Percentiles rank a stretch among this genome's conserved stretches.
These are phyloP conservation scores for Plebejus argus DNA, from an alignment of 2,888 invertebrate species.

Conservation along the genomic window DNA sequence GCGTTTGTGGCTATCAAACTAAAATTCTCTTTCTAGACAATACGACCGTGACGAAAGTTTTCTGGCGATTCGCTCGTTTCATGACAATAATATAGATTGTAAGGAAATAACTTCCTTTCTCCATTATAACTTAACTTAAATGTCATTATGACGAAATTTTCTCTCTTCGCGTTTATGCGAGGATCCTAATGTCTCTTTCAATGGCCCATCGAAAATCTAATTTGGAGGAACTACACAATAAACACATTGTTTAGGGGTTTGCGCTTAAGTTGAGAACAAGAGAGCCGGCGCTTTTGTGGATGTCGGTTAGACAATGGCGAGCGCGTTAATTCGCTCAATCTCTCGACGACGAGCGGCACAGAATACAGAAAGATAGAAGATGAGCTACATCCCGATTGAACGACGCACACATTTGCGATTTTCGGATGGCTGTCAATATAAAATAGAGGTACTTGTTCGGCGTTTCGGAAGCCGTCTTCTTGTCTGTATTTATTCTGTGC, in stretches of 20 bases:
- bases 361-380: not conserved
- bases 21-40: too few species aligned
- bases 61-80: not conserved
- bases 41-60: too few species aligned
- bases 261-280: constrained; percentile 22
- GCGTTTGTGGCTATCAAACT: too few species aligned
- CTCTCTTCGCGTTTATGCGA: not conserved
- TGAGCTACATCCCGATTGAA: not conserved
- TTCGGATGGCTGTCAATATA: not conserved
- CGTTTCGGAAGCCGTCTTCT: not conserved
- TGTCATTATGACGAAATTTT: not conserved
- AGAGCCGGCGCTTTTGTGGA: not conserved
- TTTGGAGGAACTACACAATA: constrained; percentile 18
- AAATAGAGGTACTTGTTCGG: not conserved
- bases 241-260: not conserved
- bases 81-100: not conserved
- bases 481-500: not conserved
- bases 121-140: not conserved
- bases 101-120: not conserved
- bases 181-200: not conserved
- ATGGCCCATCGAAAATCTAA: not conserved
- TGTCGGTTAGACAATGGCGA: not conserved
- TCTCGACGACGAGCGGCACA: not conserved
- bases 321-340: constrained; percentile 32
- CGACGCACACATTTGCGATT: not conserved